phyloP scores from a whole-genome alignment of 2,113 vertebrate species.

The Varanus salvator region DNA sequence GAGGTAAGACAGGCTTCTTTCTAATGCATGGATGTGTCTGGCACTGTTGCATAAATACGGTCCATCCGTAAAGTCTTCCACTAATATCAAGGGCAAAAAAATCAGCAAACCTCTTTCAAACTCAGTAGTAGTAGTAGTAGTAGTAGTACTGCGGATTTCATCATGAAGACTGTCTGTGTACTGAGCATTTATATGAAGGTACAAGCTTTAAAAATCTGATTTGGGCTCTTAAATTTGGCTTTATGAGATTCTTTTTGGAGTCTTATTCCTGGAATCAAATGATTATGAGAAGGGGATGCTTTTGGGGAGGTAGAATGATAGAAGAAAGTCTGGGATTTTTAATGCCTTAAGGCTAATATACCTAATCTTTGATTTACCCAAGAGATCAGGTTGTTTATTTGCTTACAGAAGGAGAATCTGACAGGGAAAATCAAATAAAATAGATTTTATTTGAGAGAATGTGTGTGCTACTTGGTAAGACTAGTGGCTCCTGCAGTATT shows the following conservation, averaged over 20 bases:
- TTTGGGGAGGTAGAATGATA: neutral
- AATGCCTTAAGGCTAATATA: slow-evolving; percentile 2
- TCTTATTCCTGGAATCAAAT: neutral
- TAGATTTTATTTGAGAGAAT: slow-evolving; percentile 2
- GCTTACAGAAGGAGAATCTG: slow-evolving; percentile 3
- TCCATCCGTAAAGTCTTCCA: neutral
- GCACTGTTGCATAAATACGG: slow-evolving; percentile 1
- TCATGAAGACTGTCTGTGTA: neutral
- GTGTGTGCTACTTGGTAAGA: neutral
- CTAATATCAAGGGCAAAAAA: neutral
- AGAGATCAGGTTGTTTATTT: neutral
- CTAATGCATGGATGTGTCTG: slow-evolving; percentile 25
- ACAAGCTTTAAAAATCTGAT: neutral
- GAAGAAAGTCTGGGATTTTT: slow-evolving; percentile 12
- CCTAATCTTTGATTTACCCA: neutral
- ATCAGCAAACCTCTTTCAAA: slow-evolving; percentile 26
- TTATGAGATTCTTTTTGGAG: neutral
- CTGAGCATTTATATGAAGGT: neutral
- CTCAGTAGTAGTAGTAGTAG: slow-evolving; percentile 2
- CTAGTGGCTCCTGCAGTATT: neutral
- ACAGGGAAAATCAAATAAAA: slow-evolving; percentile 1
- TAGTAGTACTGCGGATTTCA: slow-evolving; percentile 9
- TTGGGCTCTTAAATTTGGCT: slow-evolving; percentile 2
- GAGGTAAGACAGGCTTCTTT: slow-evolving; percentile 34
- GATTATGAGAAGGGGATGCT: neutral